Base-by-base conservation (phyloP, 2,888 invertebrate species). In the Parelbella ahira region DNA sequence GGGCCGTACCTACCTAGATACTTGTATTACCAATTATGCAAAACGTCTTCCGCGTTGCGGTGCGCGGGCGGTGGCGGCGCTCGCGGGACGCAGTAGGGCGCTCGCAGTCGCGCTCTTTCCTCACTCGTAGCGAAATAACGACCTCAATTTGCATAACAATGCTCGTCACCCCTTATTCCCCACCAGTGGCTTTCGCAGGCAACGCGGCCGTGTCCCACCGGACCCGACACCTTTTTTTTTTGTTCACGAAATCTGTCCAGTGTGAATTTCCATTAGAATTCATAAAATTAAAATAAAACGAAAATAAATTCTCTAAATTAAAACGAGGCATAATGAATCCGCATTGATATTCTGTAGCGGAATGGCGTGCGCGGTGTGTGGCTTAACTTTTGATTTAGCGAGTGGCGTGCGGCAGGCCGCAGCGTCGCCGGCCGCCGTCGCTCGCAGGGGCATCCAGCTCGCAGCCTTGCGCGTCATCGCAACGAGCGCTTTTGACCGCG, bases 101-200 rank as follows among this genome's bases (percentile, higher is more conserved):
- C 67, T 65, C 69, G 75, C 73, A 72, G 77, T 77, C 82, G 83
- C 75, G 77, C 81, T 80, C 81, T 82, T 84, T 84, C 82, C 81
- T 82, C 81, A 80, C 81, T 81, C 82, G 81, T 79, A 78, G 79
- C 80, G 79, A 83, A 84, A 87, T 87, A 84, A 87, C 84, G 84
- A 86, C 86, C 83, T 81, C 82, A 82, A 86, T 87, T 86, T 86
- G 77, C 86, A 87, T 87, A 87, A 86, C 86, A 87, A 84, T 86
- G 79, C 82, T 84, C 76, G 79, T 81, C 83, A 83, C 84, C 84
- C 83, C 83, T 81, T 78, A 77, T 77, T 75, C 79, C 75, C 81
- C 66, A 75, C 79, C 74, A 74, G 76, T 67, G 82, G 77, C 82
- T 80, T 82, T 79, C 72, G 70, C 79, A 77, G 81, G 77, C 77